Conservation (phyloP, 2,797 vertebrate genomes). For the Myripristis murdjan region DNA sequence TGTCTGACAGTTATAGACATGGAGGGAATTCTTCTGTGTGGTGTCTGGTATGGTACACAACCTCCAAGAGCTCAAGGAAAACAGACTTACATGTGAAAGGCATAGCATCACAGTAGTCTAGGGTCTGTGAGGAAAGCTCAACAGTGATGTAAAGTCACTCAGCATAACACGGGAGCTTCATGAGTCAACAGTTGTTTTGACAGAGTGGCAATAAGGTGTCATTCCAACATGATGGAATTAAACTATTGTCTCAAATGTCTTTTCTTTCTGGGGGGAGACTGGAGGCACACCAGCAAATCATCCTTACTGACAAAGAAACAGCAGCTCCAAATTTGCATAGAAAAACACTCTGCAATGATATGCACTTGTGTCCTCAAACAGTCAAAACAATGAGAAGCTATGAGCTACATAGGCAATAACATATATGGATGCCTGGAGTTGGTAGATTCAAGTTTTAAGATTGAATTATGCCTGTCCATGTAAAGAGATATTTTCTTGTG, state of each 20-base stretch:
- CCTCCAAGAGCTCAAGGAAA: background rate
- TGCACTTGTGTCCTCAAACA: background rate
- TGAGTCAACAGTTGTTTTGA: constrained; percentile 25
- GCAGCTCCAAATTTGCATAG: constrained; percentile 10
- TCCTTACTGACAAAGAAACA: constrained; percentile 11
- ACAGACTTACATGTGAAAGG: background rate
- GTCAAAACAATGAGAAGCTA: background rate
- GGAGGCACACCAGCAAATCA: constrained; percentile 2
- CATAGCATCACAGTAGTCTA: background rate
- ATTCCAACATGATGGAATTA: background rate
- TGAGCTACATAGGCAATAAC: background rate
- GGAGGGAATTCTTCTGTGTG: background rate
- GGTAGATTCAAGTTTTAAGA: constrained; percentile 16
- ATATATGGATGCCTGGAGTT: background rate
- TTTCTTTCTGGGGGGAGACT: background rate
- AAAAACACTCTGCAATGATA: background rate
- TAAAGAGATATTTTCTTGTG: constrained; percentile 42
- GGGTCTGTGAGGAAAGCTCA: constrained; percentile 1
- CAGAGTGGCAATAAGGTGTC: constrained; percentile 12
- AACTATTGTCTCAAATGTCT: constrained; percentile 16
- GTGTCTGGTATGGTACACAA: background rate
- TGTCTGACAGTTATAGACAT: background rate
- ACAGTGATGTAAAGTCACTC: constrained; percentile 9
- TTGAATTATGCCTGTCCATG: constrained; percentile 30
- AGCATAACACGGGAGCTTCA: constrained; percentile 5